Base-by-base conservation (phyloP, 1,140 invertebrate genomes). In the Formica exsecta region DNA sequence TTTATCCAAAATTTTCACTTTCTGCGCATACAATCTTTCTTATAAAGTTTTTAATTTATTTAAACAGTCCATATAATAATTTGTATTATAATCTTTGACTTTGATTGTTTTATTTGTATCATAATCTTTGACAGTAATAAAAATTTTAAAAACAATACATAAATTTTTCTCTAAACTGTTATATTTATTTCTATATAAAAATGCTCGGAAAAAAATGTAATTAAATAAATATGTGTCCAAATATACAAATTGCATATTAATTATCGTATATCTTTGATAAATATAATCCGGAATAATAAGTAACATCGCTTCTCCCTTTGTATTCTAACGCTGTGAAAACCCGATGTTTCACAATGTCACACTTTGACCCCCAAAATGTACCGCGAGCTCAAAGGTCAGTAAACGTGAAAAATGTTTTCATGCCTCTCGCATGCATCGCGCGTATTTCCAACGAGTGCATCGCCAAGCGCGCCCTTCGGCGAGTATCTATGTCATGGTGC, bases 401-500 rank as follows among this genome's bases (percentile, higher is more conserved):
- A 32, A 61, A 81, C 54, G 68, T 73, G 54, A 59, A 65, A 61
- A 62, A 61, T 61, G 41, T n/a, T 32, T 68, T 51, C 32, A 3
- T 44, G 5, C 22, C 13, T 65, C 62, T 41, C 32, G 62, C 41
- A 6, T 22, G 38, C 16, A 32, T 57, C 22, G 25, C 68, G 79
- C 29, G 22, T 73, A 83, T 73, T 83, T 74, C 38, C 68, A 54
- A 83, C 32, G 44, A 48, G 38, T 73, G 38, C 51, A 83, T 22
- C 59, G 29, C 2, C 38, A 41, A 80, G 75, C 54, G 75, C 62
- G 66, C 66, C 83, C 86, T 87, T 77, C 51, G 32, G 19, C 29
- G 38, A 51, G 6, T 86, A 68, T 87, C 73, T 75, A 48, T 86
- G 85, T 48, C 51, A 70, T 38, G 86, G 54, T 80, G 57, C 75